Base-by-base conservation (phyloP, 2,113 vertebrate species). In the Choloepus hoffmanni region DNA sequence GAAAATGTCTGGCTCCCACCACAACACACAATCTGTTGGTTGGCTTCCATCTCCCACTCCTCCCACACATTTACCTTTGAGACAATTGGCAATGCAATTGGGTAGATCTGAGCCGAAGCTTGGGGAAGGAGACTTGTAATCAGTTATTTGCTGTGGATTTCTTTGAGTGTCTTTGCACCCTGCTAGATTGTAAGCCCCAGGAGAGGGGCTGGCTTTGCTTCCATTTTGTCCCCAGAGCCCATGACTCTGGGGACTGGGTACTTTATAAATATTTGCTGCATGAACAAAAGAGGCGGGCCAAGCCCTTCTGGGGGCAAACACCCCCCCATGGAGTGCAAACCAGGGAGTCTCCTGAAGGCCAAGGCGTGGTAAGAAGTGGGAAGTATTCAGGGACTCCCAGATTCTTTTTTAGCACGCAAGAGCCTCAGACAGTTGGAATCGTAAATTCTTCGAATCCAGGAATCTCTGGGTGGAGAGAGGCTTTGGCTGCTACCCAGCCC, bases 371-470 rank as follows among this genome's bases (percentile, higher is more conserved):
- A 91, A 63, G 23, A 33, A 83, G 28, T 16, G 72, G 79, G 58
- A 60, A 85, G 53, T 60, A 65, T 73, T 30, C 53, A 7, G 68
- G 89, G 88, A 92, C 89, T 92, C 63, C 79, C 40, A 55, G 86
- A 73, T 92, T 89, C 83, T 85, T 95, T 87, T 63, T 74, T 82
- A 50, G 65, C 93, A 73, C 78, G 94, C 78, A 81, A 96, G 60
- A 74, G 13, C 72, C 74, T 84, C 93, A 96, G 95, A 95, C 89
- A 63, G 68, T 91, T 94, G 74, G 97, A 86, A 89, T 90, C 10
- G 1, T 94, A 96, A 96, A 96, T 89, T 95, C 89, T 92, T 94
- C 19, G 43, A 92, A 72, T 91, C 93, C 94, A 96, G 97, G 95
- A 95, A 95, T 72, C 95, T 96, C 67, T 85, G 96, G 79, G 81